Conservation (phyloP, 1,140 invertebrate genomes). For the Helicoverpa armigera region DNA sequence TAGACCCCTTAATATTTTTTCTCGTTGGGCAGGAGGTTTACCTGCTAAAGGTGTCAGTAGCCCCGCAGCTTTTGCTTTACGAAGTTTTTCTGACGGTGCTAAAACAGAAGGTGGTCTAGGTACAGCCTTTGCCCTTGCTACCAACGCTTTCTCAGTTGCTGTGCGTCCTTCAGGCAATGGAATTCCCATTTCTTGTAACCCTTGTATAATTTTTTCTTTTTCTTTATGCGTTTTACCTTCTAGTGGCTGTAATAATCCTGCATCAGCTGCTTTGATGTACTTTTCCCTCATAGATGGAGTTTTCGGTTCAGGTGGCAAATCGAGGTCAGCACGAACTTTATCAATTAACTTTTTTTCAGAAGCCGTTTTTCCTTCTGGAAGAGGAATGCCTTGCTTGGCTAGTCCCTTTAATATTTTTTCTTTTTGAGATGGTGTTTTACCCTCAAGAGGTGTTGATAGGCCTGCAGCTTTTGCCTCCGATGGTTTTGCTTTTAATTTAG, state of each 20-base stretch:
- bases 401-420: constrained; percentile 63
- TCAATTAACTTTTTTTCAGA: constrained; percentile 64
- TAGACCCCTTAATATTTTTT: constrained; percentile 61
- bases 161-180: constrained; percentile 61
- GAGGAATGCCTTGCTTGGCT: constrained; percentile 59
- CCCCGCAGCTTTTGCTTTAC: background rate
- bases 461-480: constrained; percentile 57
- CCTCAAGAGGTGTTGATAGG: constrained; percentile 56
- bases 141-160: constrained; percentile 56
- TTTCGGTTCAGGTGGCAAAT: constrained; percentile 53
- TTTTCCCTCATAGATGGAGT: constrained; percentile 53
- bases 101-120: background rate
- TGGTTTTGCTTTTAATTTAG: constrained; percentile 39
- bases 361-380: constrained; percentile 59
- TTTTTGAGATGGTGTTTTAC: constrained; percentile 60
- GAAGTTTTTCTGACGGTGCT: background rate
- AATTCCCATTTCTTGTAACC: constrained; percentile 49
- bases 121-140: constrained; percentile 36
- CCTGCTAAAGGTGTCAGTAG: constrained; percentile 46
- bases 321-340: constrained; percentile 52
- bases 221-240: constrained; percentile 59
- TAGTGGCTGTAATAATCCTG: constrained; percentile 58
- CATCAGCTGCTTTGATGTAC: constrained; percentile 51
- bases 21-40: constrained; percentile 58
- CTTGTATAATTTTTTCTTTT: constrained; percentile 65